Evolutionary conservation across 1,140 invertebrate genomes (phyloP).

Genomic region (Dermatophagoides farinae): DNA sequence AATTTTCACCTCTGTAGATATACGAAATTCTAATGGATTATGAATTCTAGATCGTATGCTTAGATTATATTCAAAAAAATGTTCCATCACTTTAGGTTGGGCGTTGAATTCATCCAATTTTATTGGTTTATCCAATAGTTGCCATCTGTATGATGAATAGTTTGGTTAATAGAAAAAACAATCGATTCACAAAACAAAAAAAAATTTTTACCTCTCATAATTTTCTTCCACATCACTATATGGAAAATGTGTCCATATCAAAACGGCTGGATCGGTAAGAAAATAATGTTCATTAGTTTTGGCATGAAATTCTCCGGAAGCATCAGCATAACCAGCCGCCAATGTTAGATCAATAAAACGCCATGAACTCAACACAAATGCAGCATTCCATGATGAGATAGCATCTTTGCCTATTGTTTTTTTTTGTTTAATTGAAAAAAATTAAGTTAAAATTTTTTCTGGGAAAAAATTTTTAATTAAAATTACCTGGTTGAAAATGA

Average conservation of each 20-base stretch:
- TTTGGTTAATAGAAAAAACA: no score
- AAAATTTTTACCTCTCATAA: slow-evolving; percentile 22
- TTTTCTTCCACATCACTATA: slow-evolving; percentile 26
- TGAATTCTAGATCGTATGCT: slow-evolving; percentile 19
- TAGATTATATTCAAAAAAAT: slow-evolving; percentile 25
- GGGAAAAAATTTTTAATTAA: neutral
- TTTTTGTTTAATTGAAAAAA: neutral
- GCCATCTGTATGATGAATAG: no score
- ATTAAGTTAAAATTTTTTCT: neutral
- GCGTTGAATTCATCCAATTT: slow-evolving; percentile 31
- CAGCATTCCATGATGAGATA: slow-evolving; percentile 27
- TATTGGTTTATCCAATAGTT: slow-evolving; percentile 31
- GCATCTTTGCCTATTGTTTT: slow-evolving; percentile 19
- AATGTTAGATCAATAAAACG: slow-evolving; percentile 31
- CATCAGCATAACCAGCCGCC: slow-evolving; percentile 29
- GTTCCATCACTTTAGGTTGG: slow-evolving; percentile 27
- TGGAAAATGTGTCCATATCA: slow-evolving; percentile 34
- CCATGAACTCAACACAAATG: slow-evolving; percentile 27
- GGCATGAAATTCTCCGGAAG: slow-evolving; percentile 22
- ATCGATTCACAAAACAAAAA: neutral
- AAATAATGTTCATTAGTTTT: slow-evolving; percentile 28
- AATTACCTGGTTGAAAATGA: slow-evolving; percentile 19
- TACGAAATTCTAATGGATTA: slow-evolving; percentile 20
- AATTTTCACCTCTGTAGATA: slow-evolving; percentile 21
- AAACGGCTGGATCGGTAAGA: slow-evolving; percentile 33